phyloP scores from a whole-genome alignment of 2,113 vertebrate genomes.

The Dasyornis broadbenti region DNA sequence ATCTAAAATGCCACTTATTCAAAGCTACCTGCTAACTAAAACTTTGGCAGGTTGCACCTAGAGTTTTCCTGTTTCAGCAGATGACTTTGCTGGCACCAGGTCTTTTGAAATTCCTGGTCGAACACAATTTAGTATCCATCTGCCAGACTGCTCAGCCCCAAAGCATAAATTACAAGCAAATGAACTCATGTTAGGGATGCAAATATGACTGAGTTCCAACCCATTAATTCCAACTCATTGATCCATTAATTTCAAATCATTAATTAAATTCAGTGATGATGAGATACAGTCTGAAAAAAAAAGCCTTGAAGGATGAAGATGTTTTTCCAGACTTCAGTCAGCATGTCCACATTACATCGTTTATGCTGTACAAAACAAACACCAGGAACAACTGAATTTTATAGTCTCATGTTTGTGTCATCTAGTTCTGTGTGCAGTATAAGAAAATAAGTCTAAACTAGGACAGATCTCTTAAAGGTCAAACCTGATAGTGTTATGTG shows the following conservation, averaged over 20 bases:
- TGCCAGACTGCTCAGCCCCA: background rate
- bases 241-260: background rate
- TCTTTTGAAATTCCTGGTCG: background rate
- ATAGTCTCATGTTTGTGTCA: background rate
- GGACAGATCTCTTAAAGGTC: background rate
- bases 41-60: background rate
- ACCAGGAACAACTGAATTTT: background rate
- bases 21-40: background rate
- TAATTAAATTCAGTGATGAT: background rate
- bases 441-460: background rate
- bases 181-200: background rate
- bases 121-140: background rate
- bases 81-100: background rate
- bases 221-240: background rate
- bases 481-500: background rate
- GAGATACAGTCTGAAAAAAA: background rate
- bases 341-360: background rate
- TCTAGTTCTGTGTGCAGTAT: background rate
- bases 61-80: background rate
- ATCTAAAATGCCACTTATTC: background rate
- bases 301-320: background rate
- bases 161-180: background rate
- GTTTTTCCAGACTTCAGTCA: background rate
- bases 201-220: background rate
- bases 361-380: background rate